phyloP scores from a whole-genome alignment of 1,140 invertebrate genomes.

The Solenopsis fugax region DNA sequence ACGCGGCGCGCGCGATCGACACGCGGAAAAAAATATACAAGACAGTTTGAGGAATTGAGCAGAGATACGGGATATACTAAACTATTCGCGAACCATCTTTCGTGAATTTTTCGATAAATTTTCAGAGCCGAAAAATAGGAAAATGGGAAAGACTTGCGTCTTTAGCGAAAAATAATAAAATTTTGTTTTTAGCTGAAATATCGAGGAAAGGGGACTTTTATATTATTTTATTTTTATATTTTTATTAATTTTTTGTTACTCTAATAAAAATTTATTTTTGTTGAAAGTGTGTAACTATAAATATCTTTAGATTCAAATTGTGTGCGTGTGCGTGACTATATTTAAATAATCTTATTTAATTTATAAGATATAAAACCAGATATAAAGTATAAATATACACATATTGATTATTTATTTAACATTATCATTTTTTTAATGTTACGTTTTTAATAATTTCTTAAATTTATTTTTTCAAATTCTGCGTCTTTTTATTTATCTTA shows the following conservation, averaged over 20 bases:
- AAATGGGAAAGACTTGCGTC: not conserved
- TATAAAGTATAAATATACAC: not conserved
- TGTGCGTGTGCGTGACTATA: no score
- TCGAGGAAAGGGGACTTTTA: not conserved
- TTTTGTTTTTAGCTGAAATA: not conserved
- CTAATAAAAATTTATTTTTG: not conserved
- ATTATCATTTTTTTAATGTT: not conserved
- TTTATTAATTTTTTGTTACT: not conserved
- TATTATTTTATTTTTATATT: not conserved
- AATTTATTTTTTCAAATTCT: not conserved
- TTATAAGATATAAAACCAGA: not conserved
- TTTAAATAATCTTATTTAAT: no score
- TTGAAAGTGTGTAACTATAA: not conserved
- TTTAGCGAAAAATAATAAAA: not conserved
- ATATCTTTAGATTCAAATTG: not conserved
- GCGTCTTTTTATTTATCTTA: not conserved
- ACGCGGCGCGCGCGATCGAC: not conserved
- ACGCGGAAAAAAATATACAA: slow-evolving; percentile 16
- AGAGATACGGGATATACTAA: not conserved
- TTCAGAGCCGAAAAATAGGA: not conserved
- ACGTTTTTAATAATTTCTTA: not conserved
- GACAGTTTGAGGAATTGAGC: not conserved
- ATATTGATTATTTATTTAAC: not conserved
- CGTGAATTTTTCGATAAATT: slow-evolving; percentile 2
- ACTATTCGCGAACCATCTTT: not conserved